Percentiles rank a stretch among this genome's conserved stretches.
phyloP scores from a whole-genome alignment of 2,888 invertebrate species.

The Macropis europaea region DNA sequence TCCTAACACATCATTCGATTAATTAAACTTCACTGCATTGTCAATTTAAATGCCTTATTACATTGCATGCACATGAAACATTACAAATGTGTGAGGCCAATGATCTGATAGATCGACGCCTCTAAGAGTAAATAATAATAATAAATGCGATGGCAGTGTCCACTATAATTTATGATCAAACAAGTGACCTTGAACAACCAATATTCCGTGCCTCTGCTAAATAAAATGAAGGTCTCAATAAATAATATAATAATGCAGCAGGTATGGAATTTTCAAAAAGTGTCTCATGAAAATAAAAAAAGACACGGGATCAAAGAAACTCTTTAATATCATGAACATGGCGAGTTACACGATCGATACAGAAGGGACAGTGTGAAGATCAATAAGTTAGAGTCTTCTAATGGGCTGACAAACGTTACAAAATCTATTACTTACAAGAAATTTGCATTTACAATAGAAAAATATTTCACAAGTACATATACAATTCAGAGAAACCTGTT shows the following conservation, averaged over 20 bases:
- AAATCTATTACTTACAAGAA: constrained; percentile 45
- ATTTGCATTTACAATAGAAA: constrained; percentile 32
- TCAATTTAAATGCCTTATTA: too few relatives aligned
- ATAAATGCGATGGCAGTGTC: too few relatives aligned
- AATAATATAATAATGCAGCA: background rate
- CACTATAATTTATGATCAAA: too few relatives aligned
- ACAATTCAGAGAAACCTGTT: constrained; percentile 10
- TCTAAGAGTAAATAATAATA: too few relatives aligned
- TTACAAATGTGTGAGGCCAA: too few relatives aligned
- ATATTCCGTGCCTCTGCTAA: too few relatives aligned
- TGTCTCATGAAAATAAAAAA: background rate
- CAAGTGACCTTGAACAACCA: too few relatives aligned
- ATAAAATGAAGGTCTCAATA: background rate
- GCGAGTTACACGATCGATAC: background rate
- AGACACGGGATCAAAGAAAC: constrained; percentile 2
- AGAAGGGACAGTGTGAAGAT: background rate
- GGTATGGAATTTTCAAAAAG: background rate
- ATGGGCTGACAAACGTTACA: constrained; percentile 26
- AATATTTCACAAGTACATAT: constrained; percentile 30
- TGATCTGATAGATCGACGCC: too few relatives aligned
- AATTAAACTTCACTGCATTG: too few relatives aligned
- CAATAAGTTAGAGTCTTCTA: constrained; percentile 13
- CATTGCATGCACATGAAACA: too few relatives aligned
- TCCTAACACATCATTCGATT: too few relatives aligned
- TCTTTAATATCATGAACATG: constrained; percentile 29